Conservation (phyloP, 2,113 vertebrate species). For the Ctenomys sociabilis region DNA sequence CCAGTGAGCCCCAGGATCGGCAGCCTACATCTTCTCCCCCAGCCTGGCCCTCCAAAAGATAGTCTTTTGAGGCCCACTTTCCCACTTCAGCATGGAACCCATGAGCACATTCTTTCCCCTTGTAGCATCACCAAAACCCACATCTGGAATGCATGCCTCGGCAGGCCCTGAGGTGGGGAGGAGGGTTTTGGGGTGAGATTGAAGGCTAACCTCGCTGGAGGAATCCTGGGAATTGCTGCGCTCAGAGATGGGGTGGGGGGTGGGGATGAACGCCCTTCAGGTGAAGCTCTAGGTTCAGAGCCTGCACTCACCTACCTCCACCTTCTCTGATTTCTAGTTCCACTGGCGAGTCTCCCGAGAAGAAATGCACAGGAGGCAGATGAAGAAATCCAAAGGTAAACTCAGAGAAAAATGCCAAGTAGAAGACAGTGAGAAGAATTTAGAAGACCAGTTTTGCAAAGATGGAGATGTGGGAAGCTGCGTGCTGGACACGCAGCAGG, state of each 20-base stretch:
- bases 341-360: slow-evolving; percentile 89
- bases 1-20: neutral
- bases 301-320: rapidly evolving
- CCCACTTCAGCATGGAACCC: neutral
- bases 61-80: neutral
- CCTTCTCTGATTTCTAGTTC: slow-evolving; percentile 82
- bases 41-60: neutral
- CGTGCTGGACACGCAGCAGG: slow-evolving; percentile 50
- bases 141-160: rapidly evolving
- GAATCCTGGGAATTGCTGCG: no score
- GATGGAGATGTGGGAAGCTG: slow-evolving; percentile 67
- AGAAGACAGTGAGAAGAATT: slow-evolving; percentile 83
- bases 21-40: neutral
- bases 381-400: slow-evolving; percentile 85
- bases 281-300: rapidly evolving
- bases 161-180: neutral
- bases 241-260: neutral
- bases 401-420: slow-evolving; percentile 73
- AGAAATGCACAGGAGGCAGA: slow-evolving; percentile 81
- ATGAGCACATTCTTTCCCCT: neutral
- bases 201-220: neutral
- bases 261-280: rapidly evolving
- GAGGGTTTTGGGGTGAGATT: neutral
- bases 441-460: slow-evolving; percentile 79
- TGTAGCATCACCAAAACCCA: neutral